Base-by-base conservation (phyloP, 2,797 vertebrate species). In the Oreonectes daqikongensis region DNA sequence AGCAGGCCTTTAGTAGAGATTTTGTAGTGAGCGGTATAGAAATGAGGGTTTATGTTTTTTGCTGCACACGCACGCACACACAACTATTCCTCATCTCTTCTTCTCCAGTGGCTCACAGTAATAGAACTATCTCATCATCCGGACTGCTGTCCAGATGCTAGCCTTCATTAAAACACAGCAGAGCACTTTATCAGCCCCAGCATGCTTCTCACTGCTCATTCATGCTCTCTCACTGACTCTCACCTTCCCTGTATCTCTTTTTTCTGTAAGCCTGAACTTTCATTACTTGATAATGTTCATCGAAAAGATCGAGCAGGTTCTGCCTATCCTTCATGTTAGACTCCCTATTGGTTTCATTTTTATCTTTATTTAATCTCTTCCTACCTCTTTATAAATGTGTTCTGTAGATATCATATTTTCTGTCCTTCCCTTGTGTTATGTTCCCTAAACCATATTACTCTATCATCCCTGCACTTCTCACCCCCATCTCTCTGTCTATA, bases 91-190 rank as follows among this genome's bases (percentile, higher is more conserved):
- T 35, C 59, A 61, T 61, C 30, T n/a, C 8, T 35, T 61, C 26
- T 55, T 61, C 59, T 35, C 6, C 30, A 35, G 57, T 9, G 28
- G 28, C 57, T 61, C 59, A 60, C 1, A 2, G 59, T 61, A 61
- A 35, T 11, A 35, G 59, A 35, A 20, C 59, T n/a, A 61, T 61
- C 30, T 35, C 59, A 61, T 61, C 30, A 35, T 61, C 59, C 59
- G 20, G 59, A 61, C 59, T 35, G 59, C 59, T 61, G 30, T 35
- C 59, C 59, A 61, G 59, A 35, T 61, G 59, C 59, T 61, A 60
- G 57, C 57, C 28, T 17, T 83, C 79, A 83, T 83, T 78, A 78
- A 64, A 59, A 11, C 28, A 69, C 22, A 52, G 71, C 81, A 81
- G 70, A 50, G 72, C 69, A 55, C 64, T 70, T 69, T 67, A 44